Conservation (phyloP, 64 coral and sea anemone species). For the Montipora foliosa region DNA sequence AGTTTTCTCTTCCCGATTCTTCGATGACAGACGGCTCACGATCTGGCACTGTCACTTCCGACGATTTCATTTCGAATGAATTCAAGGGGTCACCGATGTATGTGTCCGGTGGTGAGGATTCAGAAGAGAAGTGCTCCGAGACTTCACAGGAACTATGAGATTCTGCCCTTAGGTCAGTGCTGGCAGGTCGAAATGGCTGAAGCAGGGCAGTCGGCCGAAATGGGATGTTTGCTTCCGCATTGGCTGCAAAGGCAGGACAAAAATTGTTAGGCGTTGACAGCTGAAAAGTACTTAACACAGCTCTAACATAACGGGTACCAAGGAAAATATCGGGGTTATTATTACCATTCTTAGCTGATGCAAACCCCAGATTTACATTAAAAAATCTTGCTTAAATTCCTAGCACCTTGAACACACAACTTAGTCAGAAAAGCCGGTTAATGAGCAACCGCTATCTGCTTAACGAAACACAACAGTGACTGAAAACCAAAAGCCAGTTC, state of each 20-base stretch:
- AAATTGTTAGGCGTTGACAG: not conserved
- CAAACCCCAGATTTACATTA: too few species aligned
- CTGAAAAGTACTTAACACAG: too few species aligned
- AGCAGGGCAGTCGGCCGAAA: not conserved
- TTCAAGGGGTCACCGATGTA: constrained; percentile 45
- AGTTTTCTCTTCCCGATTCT: not conserved
- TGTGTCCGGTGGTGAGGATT: constrained; percentile 47
- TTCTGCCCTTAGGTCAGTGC: not conserved
- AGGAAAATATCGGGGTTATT: too few species aligned
- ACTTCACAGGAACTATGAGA: not conserved
- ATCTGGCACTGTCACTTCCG: not conserved
- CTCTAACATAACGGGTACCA: too few species aligned
- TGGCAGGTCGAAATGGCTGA: not conserved
- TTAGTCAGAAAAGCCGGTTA: too few species aligned
- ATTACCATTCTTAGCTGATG: too few species aligned
- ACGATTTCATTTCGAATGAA: not conserved
- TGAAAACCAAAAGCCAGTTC: too few species aligned
- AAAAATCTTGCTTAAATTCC: too few species aligned
- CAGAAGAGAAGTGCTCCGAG: not conserved
- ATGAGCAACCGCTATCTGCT: too few species aligned
- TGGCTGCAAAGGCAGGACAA: not conserved
- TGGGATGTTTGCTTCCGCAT: not conserved
- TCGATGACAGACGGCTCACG: constrained; percentile 9
- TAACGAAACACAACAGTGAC: too few species aligned
- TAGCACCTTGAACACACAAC: too few species aligned